A percentile compares a stretch with the other conserved stretches of the same genome.
Evolutionary conservation across 2,888 invertebrate genomes (phyloP).

Genomic region (Mythimna pallens): DNA sequence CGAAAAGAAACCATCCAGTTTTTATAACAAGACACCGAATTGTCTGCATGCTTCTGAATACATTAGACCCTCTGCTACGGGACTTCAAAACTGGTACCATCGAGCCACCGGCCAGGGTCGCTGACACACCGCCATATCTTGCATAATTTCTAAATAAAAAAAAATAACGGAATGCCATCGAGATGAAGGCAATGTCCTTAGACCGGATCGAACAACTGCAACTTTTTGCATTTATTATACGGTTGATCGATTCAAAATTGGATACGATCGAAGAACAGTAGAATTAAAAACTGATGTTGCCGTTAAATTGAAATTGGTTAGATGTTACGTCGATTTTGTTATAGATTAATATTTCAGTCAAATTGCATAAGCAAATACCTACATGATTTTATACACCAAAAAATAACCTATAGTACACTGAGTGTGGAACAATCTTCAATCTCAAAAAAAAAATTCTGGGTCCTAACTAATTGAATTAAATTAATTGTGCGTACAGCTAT

Average conservation of each 20-base stretch:
- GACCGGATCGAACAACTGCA: conserved; percentile 35
- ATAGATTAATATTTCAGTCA: not conserved
- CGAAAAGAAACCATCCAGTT: conserved; percentile 18
- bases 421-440: too few relatives aligned
- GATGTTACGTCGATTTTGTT: not conserved
- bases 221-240: conserved; percentile 47
- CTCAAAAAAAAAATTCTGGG: too few relatives aligned
- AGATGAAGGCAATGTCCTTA: conserved; percentile 57
- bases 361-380: not conserved
- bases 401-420: too few relatives aligned
- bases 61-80: conserved; percentile 41
- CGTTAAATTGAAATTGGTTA: conserved; percentile 20
- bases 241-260: conserved; percentile 10
- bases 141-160: conserved; percentile 59
- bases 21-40: conserved; percentile 30
- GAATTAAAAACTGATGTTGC: conserved; percentile 28
- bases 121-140: conserved; percentile 58
- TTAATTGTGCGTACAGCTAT: too few relatives aligned
- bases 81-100: conserved; percentile 53
- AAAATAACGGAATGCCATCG: conserved; percentile 49
- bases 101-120: conserved; percentile 42
- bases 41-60: conserved; percentile 34
- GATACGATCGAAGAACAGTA: conserved; percentile 17
- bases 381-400: not conserved
- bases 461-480: too few relatives aligned